Conservation (phyloP, 2,888 invertebrate genomes). For the Metallyticus violacea region DNA sequence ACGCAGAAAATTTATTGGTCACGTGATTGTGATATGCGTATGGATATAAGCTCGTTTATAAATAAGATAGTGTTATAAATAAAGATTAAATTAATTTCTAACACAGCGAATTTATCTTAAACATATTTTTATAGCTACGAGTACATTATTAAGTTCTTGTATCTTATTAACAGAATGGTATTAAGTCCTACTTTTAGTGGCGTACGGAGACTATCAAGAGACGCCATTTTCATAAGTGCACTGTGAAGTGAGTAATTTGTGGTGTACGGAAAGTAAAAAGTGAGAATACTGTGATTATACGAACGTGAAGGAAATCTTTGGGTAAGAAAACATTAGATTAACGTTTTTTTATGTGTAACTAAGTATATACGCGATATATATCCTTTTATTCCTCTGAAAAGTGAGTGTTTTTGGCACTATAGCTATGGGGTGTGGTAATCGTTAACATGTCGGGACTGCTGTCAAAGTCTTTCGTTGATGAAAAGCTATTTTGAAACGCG, state of each 20-base stretch:
- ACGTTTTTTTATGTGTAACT: neutral
- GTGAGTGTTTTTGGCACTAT: neutral
- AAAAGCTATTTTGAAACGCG: no score
- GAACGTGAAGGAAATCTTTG: neutral
- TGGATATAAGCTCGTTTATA: neutral
- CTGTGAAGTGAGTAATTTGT: neutral
- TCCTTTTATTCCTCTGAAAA: neutral
- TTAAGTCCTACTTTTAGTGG: neutral
- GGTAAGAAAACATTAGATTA: neutral
- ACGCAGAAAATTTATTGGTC: neutral
- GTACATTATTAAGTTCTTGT: neutral
- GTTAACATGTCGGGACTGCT: neutral
- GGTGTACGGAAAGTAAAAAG: neutral
- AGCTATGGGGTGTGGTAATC: neutral
- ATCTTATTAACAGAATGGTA: neutral
- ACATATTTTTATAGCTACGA: neutral
- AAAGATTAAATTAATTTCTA: no score
- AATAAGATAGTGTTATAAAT: no score
- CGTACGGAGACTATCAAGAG: neutral
- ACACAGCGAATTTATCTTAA: no score
- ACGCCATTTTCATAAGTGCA: neutral
- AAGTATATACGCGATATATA: neutral
- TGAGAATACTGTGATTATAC: neutral
- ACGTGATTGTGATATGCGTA: neutral
- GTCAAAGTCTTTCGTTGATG: neutral